A percentile compares a stretch with the other conserved stretches of the same genome.
Evolutionary conservation across 2,797 vertebrate genomes (phyloP).

Genomic region (Pantherophis vulpinus): DNA sequence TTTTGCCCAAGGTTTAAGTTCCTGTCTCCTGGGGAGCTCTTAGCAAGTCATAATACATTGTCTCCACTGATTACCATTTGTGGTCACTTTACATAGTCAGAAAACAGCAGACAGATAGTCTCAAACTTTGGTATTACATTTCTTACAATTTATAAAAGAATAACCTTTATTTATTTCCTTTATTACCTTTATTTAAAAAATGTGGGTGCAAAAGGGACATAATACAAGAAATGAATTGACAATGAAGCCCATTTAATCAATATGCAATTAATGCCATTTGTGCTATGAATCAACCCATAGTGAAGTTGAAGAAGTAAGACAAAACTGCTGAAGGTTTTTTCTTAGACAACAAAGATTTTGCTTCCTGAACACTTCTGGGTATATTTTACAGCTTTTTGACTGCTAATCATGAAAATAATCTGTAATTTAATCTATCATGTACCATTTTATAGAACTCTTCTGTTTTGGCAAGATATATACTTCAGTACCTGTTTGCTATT

Average conservation of each 20-base stretch:
- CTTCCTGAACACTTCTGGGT: neutral
- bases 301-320: neutral
- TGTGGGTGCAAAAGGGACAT: neutral
- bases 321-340: neutral
- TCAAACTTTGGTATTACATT: too few species aligned
- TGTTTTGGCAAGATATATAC: neutral
- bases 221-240: neutral
- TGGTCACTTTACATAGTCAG: too few species aligned
- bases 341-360: neutral
- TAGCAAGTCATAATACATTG: too few species aligned
- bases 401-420: neutral
- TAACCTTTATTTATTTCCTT: too few species aligned
- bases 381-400: neutral
- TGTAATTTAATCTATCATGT: neutral
- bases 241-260: neutral
- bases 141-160: too few species aligned
- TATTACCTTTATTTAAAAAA: neutral
- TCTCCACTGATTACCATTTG: too few species aligned
- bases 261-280: neutral
- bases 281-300: neutral
- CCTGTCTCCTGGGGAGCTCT: too few species aligned
- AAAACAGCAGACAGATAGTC: too few species aligned
- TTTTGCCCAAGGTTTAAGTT: too few species aligned
- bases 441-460: neutral
- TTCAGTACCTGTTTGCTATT: neutral